A percentile compares a stretch with the other conserved stretches of the same genome.
Conservation (phyloP, 2,888 invertebrate species). For the Eulithis testata region DNA sequence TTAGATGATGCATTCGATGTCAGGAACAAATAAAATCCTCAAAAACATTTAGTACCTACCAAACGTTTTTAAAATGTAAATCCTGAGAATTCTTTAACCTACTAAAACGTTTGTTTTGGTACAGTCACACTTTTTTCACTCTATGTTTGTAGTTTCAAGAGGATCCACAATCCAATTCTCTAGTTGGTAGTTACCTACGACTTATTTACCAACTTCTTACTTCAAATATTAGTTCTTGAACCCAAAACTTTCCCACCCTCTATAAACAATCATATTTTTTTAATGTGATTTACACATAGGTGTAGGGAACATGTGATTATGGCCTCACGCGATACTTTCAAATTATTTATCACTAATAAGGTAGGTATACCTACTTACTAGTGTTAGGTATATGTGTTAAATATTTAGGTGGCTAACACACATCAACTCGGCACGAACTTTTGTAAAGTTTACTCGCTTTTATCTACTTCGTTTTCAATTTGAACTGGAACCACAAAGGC, state of each 20-base stretch:
- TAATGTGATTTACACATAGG: constrained; percentile 24
- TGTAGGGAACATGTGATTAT: constrained; percentile 35
- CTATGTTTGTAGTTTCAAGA: neutral
- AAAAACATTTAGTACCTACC: too few species aligned
- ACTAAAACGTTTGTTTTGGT: too few species aligned
- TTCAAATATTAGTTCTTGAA: constrained; percentile 16
- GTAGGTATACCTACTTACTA: constrained; percentile 26
- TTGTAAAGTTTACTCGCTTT: neutral
- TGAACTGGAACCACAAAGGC: neutral
- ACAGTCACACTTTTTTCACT: neutral
- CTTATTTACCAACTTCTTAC: constrained; percentile 4
- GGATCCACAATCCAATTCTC: neutral
- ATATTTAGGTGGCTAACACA: neutral
- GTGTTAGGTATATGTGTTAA: too few species aligned
- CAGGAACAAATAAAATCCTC: too few species aligned
- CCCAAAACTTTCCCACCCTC: constrained; percentile 14
- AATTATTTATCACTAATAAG: constrained; percentile 50
- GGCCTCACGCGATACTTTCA: constrained; percentile 41
- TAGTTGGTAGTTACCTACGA: neutral
- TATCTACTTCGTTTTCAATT: neutral
- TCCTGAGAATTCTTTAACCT: too few species aligned
- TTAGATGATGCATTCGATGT: too few species aligned
- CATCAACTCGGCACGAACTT: constrained; percentile 15
- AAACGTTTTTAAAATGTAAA: too few species aligned
- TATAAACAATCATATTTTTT: constrained; percentile 14